Percentiles rank a stretch among this genome's conserved stretches.
Conservation (phyloP, 2,888 invertebrate genomes). For the Helleia helle region DNA sequence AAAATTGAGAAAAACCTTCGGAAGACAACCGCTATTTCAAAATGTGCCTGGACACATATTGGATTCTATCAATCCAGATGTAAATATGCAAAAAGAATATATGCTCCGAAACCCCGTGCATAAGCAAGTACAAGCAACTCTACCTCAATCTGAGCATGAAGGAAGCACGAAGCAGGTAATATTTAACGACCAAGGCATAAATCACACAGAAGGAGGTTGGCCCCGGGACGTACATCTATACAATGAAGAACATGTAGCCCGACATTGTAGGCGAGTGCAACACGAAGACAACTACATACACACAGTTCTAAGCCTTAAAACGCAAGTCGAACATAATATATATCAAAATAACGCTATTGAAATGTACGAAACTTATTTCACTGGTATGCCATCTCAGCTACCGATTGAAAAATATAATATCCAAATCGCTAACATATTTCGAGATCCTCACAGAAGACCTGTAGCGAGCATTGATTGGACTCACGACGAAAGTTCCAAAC, state of each 20-base stretch:
- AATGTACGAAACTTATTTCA: conserved; percentile 85
- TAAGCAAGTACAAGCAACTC: conserved; percentile 57
- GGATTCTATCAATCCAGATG: conserved; percentile 53
- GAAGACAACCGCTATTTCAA: conserved; percentile 63
- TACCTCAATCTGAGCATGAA: conserved; percentile 59
- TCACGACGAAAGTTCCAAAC: conserved; percentile 75
- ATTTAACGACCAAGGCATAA: conserved; percentile 76
- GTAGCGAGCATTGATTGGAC: conserved; percentile 81
- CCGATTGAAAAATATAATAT: conserved; percentile 72
- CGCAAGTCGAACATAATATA: conserved; percentile 77
- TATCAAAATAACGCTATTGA: conserved; percentile 87
- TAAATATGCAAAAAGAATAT: conserved; percentile 49
- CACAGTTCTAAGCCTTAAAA: conserved; percentile 72
- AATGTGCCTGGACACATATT: conserved; percentile 48
- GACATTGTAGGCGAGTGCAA: conserved; percentile 84
- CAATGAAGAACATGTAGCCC: conserved; percentile 80
- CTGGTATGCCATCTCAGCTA: conserved; percentile 58
- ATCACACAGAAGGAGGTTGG: conserved; percentile 89
- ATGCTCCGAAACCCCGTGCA: conserved; percentile 68
- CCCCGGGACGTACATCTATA: conserved; percentile 80
- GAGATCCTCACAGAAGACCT: conserved; percentile 66
- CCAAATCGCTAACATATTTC: conserved; percentile 79
- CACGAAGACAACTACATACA: conserved; percentile 84
- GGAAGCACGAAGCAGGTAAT: conserved; percentile 77
- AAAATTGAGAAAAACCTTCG: conserved; percentile 63